Percentiles rank a stretch among this genome's conserved stretches.
Evolutionary conservation across 1,140 invertebrate species (phyloP).

Genomic region (Orchesella cincta): DNA sequence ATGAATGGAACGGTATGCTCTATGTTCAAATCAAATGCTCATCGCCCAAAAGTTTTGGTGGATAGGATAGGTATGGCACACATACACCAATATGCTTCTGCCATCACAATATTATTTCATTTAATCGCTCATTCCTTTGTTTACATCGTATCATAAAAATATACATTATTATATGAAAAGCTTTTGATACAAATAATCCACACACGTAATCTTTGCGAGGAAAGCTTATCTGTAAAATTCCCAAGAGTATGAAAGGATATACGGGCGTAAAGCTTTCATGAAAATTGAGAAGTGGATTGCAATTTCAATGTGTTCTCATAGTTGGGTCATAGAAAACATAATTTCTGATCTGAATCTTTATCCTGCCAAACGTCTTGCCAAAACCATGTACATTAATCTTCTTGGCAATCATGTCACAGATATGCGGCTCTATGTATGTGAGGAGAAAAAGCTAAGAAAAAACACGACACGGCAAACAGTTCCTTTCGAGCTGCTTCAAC

Average conservation of each 20-base stretch:
- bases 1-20: neutral
- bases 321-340: neutral
- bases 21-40: too few relatives aligned
- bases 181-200: too few relatives aligned
- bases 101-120: too few relatives aligned
- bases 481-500: neutral
- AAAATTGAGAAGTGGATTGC: neutral
- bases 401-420: conserved; percentile 18
- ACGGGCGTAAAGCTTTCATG: neutral
- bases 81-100: too few relatives aligned
- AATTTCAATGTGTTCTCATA: neutral
- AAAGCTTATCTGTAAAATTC: too few relatives aligned
- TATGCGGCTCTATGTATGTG: neutral
- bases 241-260: too few relatives aligned
- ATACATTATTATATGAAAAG: too few relatives aligned
- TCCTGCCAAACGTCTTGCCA: conserved; percentile 28
- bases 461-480: conserved; percentile 1
- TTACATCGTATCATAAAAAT: too few relatives aligned
- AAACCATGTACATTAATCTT: conserved; percentile 25
- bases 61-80: too few relatives aligned
- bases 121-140: too few relatives aligned
- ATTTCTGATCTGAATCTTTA: conserved; percentile 26
- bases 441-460: neutral
- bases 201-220: too few relatives aligned
- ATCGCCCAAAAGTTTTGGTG: too few relatives aligned